phyloP scores from a whole-genome alignment of 2,113 vertebrate genomes.

The Zosterops borbonicus region DNA sequence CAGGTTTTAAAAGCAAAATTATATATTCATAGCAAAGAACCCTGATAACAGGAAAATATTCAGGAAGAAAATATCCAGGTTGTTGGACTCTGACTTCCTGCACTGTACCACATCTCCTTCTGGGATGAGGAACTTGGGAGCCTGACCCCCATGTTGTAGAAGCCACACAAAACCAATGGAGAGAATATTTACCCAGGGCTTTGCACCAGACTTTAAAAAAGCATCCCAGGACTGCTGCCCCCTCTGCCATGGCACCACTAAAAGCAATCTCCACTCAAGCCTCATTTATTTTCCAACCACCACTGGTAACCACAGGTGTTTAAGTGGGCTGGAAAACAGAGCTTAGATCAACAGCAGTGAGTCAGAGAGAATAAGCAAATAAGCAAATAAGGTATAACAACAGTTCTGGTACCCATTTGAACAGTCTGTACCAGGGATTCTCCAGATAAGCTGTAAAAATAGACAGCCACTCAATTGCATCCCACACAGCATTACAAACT shows the following conservation, averaged over 20 bases:
- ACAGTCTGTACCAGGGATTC: constrained; percentile 38
- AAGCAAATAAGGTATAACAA: neutral
- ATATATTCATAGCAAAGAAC: neutral
- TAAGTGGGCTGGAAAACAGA: neutral
- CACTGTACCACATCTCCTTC: neutral
- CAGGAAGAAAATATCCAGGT: neutral
- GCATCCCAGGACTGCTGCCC: neutral
- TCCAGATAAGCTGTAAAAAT: constrained; percentile 32
- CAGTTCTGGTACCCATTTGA: neutral
- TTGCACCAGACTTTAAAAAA: neutral
- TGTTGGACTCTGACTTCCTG: neutral
- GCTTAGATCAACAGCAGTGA: neutral
- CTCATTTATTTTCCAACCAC: neutral
- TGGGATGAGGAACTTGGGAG: neutral
- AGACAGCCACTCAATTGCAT: neutral
- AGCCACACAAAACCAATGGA: neutral
- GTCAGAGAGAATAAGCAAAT: neutral
- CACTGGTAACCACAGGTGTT: neutral
- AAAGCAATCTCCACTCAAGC: neutral
- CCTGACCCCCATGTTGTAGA: rapidly evolving
- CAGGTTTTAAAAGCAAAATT: neutral
- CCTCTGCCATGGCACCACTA: neutral
- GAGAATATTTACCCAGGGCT: neutral
- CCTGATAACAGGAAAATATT: neutral
- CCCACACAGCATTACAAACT: constrained; percentile 12